phyloP scores from a whole-genome alignment of 2,888 invertebrate species.

The Drosophila anceps region DNA sequence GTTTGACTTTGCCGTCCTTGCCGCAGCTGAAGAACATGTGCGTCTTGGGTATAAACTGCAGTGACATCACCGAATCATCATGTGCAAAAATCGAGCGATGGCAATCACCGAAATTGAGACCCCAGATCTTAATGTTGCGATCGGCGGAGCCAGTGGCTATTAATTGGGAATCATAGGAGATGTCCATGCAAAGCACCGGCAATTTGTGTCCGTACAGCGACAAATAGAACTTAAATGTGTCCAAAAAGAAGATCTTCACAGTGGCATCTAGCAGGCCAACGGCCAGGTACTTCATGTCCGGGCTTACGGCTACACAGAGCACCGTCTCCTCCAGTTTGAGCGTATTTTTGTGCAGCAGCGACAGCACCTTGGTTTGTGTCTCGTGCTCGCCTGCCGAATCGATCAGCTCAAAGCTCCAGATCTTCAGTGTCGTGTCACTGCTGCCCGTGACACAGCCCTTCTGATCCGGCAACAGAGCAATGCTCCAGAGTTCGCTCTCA shows the following conservation, averaged over 20 bases:
- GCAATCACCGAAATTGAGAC: conserved; percentile 99
- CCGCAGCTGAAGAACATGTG: conserved; percentile 97
- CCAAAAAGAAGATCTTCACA: conserved; percentile 97
- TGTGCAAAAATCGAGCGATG: conserved; percentile 98
- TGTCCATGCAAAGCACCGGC: conserved; percentile 96
- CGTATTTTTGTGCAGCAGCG: conserved; percentile 92
- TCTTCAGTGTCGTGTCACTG: conserved; percentile 95
- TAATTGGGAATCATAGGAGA: conserved; percentile 93
- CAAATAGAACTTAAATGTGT: conserved; percentile 97
- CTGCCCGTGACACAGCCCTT: conserved; percentile 94
- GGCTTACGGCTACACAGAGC: conserved; percentile 92
- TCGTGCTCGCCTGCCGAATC: conserved; percentile 86
- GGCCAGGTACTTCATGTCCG: conserved; percentile 94
- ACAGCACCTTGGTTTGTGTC: conserved; percentile 88
- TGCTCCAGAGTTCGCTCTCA: conserved; percentile 91
- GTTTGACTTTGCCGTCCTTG: conserved; percentile 96
- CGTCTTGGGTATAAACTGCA: conserved; percentile 95
- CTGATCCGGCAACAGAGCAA: conserved; percentile 92
- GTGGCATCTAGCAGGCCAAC: conserved; percentile 96
- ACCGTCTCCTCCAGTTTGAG: conserved; percentile 95
- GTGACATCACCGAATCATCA: conserved; percentile 95
- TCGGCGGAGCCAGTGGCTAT: conserved; percentile 98
- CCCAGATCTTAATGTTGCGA: conserved; percentile 98
- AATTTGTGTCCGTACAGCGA: conserved; percentile 98
- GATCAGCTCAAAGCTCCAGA: conserved; percentile 97